A percentile compares a stretch with the other conserved stretches of the same genome.
phyloP scores from a whole-genome alignment of 2,113 vertebrate genomes.

The Diphyllodes magnificus region DNA sequence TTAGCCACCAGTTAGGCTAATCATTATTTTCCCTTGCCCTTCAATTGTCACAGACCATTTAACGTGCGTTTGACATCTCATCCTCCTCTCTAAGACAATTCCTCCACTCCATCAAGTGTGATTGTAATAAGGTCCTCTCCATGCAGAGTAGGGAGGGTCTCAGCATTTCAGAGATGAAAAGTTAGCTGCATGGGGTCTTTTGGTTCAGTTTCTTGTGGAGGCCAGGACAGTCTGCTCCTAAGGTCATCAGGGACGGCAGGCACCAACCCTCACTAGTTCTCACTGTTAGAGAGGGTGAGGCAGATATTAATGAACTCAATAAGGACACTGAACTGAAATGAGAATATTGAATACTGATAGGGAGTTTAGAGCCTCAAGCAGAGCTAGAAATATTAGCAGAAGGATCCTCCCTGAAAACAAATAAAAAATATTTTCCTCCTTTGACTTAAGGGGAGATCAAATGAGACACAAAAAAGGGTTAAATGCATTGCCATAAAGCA shows the following conservation, averaged over 20 bases:
- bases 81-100: not conserved
- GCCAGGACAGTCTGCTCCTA: not conserved
- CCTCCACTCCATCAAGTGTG: not conserved
- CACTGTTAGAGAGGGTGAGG: not conserved
- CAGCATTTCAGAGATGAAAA: not conserved
- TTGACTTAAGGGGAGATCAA: not conserved
- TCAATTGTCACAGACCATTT: not conserved
- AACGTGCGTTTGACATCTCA: not conserved
- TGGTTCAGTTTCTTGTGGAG: not conserved
- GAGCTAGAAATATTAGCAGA: not conserved
- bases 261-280: not conserved
- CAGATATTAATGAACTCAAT: not conserved
- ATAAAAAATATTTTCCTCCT: not conserved
- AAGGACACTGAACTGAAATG: not conserved
- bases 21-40: not conserved
- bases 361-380: not conserved
- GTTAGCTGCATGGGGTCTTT: not conserved
- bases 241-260: not conserved
- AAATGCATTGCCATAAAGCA: not conserved
- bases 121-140: not conserved
- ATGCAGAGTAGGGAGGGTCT: not conserved
- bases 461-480: not conserved
- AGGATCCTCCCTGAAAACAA: not conserved
- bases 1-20: not conserved
- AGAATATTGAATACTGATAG: not conserved